Base-by-base conservation (phyloP, 2,113 vertebrate species). In the Columbina picui region DNA sequence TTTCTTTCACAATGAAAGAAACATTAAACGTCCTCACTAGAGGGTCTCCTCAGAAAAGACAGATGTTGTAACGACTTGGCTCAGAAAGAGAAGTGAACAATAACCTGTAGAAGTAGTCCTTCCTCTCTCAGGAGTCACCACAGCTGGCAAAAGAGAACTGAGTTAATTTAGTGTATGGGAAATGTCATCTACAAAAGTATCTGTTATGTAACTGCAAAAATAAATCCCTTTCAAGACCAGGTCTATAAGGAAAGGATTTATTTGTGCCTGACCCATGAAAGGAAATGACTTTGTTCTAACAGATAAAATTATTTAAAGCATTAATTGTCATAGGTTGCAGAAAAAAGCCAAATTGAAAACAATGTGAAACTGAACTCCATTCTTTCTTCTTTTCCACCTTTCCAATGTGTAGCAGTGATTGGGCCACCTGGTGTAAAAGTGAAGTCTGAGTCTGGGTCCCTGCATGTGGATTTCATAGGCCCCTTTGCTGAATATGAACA, bases 401-500 rank as follows among this genome's bases (percentile, higher is more conserved):
- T 91, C 38, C 68, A 59, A 1, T 22, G 3, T 79, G 20, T 27
- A 98, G 98, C 98, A 18, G 4, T 56, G 12, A 90, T 98, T 8
- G 97, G 97, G 17, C 93, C 98, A 60, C 98, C 98, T 8, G 64
- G 52, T 7, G 56, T 98, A 15, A 49, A 89, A 34, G 88, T 98
- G 57, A 92, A 95, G 57, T 94, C 95, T 1, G 85, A 96, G 27
- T 70, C 95, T 2, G 96, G 97, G 27, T 96, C 92, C 11, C 85
- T 98, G 78, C 96, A 98, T n/a, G 32, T 98, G 70, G 96, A 95
- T 61, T 83, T 98, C 87, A 65, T 1, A 3, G 97, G 96, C 27
- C 98, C 98, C 14, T 26, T 29, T 25, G 80, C 96, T 4, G 83
- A 87, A 10, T 80, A 41, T 4, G 73, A 87, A 10, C 82, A 41